Evolutionary conservation across 1,140 invertebrate species (phyloP).

Genomic region (Drosophila ficusphila): DNA sequence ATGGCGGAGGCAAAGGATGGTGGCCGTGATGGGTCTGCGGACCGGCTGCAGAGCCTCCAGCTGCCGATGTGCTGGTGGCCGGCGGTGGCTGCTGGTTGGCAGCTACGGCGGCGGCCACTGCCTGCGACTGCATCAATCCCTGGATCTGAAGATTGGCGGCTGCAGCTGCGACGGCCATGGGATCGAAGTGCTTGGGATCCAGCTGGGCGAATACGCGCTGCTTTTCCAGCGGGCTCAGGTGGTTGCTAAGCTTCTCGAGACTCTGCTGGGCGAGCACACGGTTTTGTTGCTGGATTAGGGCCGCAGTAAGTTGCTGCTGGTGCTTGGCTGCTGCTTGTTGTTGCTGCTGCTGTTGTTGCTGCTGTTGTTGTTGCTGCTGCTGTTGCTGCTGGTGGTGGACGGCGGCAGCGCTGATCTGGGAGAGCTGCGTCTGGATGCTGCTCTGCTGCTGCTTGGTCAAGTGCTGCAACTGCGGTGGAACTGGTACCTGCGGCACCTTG

Average conservation of each 20-base stretch:
- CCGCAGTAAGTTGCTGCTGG: slow-evolving; percentile 85
- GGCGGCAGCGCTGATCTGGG: slow-evolving; percentile 72
- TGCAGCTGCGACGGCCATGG: slow-evolving; percentile 78
- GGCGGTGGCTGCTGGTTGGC: slow-evolving; percentile 54
- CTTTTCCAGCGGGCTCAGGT: slow-evolving; percentile 85
- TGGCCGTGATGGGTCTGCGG: slow-evolving; percentile 59
- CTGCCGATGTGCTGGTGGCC: slow-evolving; percentile 21
- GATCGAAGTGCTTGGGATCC: slow-evolving; percentile 84
- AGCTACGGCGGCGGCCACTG: slow-evolving; percentile 71
- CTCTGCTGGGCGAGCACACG: slow-evolving; percentile 86
- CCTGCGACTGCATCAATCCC: slow-evolving; percentile 75
- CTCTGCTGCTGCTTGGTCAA: slow-evolving; percentile 82
- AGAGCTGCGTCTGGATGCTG: slow-evolving; percentile 76
- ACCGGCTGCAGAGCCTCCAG: slow-evolving; percentile 14
- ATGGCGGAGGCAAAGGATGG: slow-evolving; percentile 71
- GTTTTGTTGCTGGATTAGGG: slow-evolving; percentile 86
- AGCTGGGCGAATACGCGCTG: slow-evolving; percentile 85
- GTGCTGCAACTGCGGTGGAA: slow-evolving; percentile 70
- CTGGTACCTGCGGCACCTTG: slow-evolving; percentile 55
- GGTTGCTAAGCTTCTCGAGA: slow-evolving; percentile 85
- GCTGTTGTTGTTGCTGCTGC: slow-evolving; percentile 69
- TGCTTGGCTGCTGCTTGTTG: slow-evolving; percentile 71
- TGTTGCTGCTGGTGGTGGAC: slow-evolving; percentile 78
- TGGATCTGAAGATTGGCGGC: slow-evolving; percentile 81
- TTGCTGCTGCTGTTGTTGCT: slow-evolving; percentile 73